Conservation (phyloP, 2,113 vertebrate genomes). For the Dolichotis patagonum region DNA sequence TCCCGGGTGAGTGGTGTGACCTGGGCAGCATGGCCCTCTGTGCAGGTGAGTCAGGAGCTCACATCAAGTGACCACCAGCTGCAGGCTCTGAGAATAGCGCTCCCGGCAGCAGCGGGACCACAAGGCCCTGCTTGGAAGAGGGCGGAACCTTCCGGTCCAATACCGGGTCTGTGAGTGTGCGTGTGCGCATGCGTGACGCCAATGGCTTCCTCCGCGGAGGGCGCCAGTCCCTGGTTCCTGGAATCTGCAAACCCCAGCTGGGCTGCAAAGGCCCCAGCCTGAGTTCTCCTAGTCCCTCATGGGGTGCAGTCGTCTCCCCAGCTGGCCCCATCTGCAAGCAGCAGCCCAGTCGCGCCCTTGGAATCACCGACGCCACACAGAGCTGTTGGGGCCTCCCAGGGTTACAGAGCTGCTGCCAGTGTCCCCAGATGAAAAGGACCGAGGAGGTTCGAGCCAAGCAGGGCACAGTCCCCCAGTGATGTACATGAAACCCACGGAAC, state of each 20-base stretch:
- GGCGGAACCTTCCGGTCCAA: background rate
- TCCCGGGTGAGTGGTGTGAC: background rate
- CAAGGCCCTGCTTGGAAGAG: background rate
- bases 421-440: slow-evolving; percentile 30
- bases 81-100: background rate
- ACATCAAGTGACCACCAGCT: background rate
- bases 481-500: background rate
- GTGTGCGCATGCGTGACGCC: no score
- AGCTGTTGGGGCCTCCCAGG: background rate
- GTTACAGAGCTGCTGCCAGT: background rate
- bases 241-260: background rate
- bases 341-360: background rate
- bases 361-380: background rate
- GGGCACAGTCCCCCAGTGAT: background rate
- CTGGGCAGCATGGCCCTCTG: background rate
- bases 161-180: no score
- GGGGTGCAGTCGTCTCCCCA: background rate
- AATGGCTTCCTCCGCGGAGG: background rate
- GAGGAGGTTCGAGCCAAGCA: background rate
- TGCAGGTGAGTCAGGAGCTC: background rate
- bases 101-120: background rate
- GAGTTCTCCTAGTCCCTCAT: background rate
- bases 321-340: background rate
- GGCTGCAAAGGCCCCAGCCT: background rate
- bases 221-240: background rate